A percentile compares a stretch with the other conserved stretches of the same genome.
phyloP scores from a whole-genome alignment of 2,797 vertebrate genomes.

The Melanotaenia parkinsoni region DNA sequence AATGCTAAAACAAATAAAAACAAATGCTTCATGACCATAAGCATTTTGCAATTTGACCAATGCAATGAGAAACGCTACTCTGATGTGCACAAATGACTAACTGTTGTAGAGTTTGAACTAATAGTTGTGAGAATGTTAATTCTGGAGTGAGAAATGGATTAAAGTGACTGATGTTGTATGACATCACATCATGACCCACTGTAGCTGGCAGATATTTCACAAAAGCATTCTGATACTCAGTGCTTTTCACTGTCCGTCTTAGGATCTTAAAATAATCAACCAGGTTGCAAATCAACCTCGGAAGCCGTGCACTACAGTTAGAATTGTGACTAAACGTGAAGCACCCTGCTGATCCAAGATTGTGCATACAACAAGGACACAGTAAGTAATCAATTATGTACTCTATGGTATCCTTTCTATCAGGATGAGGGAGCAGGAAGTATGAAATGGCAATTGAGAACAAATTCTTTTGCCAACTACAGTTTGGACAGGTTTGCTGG shows the following conservation, averaged over 20 bases:
- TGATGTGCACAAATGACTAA: too few species aligned
- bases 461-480: constrained; percentile 58
- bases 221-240: constrained; percentile 12
- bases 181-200: constrained; percentile 29
- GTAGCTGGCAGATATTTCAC: constrained; percentile 30
- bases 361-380: constrained; percentile 65
- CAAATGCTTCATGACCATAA: too few species aligned
- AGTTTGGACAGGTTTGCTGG: constrained; percentile 62
- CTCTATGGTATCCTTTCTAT: constrained; percentile 59
- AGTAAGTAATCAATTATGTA: constrained; percentile 67
- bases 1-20: too few species aligned
- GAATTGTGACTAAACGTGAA: constrained; percentile 34
- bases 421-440: constrained; percentile 49
- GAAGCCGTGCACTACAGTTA: constrained; percentile 18
- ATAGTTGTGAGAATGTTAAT: too few species aligned
- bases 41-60: too few species aligned
- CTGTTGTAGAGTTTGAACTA: too few species aligned
- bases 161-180: constrained; percentile 1
- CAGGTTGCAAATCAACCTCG: constrained; percentile 39
- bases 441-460: constrained; percentile 69
- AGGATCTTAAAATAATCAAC: constrained; percentile 18
- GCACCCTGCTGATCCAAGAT: constrained; percentile 34
- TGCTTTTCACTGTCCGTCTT: constrained; percentile 20
- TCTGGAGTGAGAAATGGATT: neutral
- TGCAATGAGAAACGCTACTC: too few species aligned